A percentile compares a stretch with the other conserved stretches of the same genome.
phyloP scores from a whole-genome alignment of 2,888 invertebrate species.

The Augochlorella aurata region DNA sequence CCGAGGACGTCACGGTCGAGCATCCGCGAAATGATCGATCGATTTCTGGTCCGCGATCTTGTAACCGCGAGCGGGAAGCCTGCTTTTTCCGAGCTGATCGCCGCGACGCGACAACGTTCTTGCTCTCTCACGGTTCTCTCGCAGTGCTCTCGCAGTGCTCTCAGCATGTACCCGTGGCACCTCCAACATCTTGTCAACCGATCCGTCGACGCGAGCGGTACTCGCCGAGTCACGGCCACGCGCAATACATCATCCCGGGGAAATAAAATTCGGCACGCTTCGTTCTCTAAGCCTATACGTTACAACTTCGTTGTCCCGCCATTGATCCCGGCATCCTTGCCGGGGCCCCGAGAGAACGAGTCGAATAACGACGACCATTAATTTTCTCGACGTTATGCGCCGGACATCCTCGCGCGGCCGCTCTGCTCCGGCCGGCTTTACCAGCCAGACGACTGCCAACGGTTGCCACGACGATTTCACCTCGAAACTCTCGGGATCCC shows the following conservation, averaged over 20 bases:
- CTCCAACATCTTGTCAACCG: conserved; percentile 53
- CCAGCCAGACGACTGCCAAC: neutral
- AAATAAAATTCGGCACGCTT: conserved; percentile 63
- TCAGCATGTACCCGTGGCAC: conserved; percentile 9
- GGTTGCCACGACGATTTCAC: neutral
- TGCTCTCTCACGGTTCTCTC: conserved; percentile 1
- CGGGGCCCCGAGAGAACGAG: conserved; percentile 57
- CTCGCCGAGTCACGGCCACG: conserved; percentile 35
- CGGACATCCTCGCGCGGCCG: conserved; percentile 62
- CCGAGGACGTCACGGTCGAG: conserved; percentile 2
- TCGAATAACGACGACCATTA: conserved; percentile 68
- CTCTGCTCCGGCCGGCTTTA: conserved; percentile 31
- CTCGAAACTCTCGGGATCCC: neutral
- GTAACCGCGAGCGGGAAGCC: conserved; percentile 42
- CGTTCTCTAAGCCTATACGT: conserved; percentile 44
- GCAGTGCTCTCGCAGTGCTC: conserved; percentile 7
- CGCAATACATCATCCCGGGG: conserved; percentile 55
- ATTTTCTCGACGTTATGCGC: conserved; percentile 65
- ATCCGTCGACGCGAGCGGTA: conserved; percentile 25
- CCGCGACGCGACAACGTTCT: neutral
- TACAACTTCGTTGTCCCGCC: conserved; percentile 55
- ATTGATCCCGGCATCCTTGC: conserved; percentile 55
- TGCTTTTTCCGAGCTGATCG: conserved; percentile 23
- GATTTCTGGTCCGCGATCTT: conserved; percentile 18
- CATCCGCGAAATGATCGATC: conserved; percentile 36